Conservation (phyloP, 2,797 vertebrate species). For the Tachyglossus aculeatus region DNA sequence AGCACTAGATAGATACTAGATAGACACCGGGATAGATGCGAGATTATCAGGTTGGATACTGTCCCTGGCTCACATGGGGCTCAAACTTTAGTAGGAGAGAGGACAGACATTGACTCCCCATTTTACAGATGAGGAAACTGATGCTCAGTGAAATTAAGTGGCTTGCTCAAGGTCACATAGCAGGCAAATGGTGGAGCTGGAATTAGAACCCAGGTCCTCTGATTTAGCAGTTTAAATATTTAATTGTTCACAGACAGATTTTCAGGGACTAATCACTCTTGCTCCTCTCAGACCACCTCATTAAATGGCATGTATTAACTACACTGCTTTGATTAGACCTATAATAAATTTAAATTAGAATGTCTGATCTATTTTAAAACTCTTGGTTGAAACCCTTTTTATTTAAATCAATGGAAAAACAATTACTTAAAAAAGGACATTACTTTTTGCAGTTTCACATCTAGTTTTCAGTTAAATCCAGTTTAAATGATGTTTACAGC, state of each 20-base stretch:
- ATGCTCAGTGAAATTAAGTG: no score
- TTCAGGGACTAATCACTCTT: neutral
- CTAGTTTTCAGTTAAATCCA: neutral
- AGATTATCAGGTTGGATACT: no score
- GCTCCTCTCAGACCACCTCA: neutral
- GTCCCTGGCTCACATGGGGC: no score
- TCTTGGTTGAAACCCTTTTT: neutral
- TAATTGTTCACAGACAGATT: neutral
- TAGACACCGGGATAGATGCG: no score
- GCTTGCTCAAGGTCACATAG: no score
- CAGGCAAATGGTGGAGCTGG: no score
- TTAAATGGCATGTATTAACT: neutral
- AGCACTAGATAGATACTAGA: no score
- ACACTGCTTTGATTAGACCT: neutral
- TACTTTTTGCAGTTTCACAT: neutral
- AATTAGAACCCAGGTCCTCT: no score
- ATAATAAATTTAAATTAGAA: no score
- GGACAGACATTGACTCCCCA: no score
- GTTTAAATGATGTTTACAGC: neutral
- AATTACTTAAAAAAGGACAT: neutral
- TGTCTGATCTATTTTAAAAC: neutral
- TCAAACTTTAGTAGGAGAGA: no score
- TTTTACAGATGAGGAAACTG: no score
- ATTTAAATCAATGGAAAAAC: neutral
- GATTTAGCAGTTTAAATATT: neutral